Evolutionary conservation across 1,140 invertebrate genomes (phyloP).

Genomic region (Eciton burchellii): DNA sequence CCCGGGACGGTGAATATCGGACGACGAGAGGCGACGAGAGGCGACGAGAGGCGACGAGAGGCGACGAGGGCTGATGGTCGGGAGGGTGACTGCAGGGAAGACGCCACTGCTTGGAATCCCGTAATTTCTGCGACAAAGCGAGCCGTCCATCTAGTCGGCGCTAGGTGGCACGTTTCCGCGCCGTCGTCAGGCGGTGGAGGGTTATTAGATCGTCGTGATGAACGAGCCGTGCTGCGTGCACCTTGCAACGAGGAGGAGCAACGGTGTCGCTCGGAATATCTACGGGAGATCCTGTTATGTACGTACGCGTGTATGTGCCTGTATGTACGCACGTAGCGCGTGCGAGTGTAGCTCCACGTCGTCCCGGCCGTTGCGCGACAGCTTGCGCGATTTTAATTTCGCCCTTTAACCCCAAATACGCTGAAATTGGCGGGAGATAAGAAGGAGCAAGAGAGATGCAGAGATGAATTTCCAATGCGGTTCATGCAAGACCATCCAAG

Average conservation of each 20-base stretch:
- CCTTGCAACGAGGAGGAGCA: conserved; percentile 43
- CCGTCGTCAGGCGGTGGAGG: conserved; percentile 59
- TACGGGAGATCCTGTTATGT: conserved; percentile 34
- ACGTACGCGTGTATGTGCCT: background rate
- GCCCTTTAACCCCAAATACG: background rate
- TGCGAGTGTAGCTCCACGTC: background rate
- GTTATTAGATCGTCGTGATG: conserved; percentile 79
- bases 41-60: conserved; percentile 13
- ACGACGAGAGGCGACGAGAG: conserved; percentile 11
- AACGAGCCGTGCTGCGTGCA: conserved; percentile 70
- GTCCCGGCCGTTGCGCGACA: conserved; percentile 21
- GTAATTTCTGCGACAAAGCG: conserved; percentile 80
- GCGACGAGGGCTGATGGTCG: background rate
- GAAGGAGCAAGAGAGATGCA: background rate
- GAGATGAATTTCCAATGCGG: background rate
- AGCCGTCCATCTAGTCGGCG: conserved; percentile 73
- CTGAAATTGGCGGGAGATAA: background rate
- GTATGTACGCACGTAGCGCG: background rate
- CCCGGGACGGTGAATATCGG: conserved; percentile 35
- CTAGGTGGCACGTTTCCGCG: conserved; percentile 53
- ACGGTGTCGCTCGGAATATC: conserved; percentile 58
- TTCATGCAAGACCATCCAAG: background rate
- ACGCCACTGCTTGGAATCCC: conserved; percentile 69
- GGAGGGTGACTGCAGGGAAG: background rate
- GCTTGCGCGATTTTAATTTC: conserved; percentile 26